A percentile compares a stretch with the other conserved stretches of the same genome.
These are phyloP conservation scores for Stegana nigrithorax DNA, from an alignment of 2,888 invertebrate genomes.

Conservation along the genomic window DNA sequence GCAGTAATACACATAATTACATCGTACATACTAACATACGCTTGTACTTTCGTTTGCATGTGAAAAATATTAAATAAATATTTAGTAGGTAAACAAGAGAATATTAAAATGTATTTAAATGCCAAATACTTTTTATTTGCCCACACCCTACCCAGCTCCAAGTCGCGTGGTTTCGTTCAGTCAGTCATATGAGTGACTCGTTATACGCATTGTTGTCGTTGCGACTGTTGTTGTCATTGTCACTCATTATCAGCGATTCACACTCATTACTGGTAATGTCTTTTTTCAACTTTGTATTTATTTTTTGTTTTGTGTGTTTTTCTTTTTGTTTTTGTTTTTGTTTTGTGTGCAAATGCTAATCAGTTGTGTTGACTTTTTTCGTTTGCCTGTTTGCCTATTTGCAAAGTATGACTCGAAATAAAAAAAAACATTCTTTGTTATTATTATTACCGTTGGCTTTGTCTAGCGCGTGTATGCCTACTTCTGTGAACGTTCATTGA, in stretches of 20 bases:
- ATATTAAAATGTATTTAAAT: slow-evolving; percentile 50
- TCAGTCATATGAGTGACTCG: slow-evolving; percentile 56
- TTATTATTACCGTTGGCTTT: no score
- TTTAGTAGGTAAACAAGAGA: no score
- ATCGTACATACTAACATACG: no score
- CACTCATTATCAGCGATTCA: slow-evolving; percentile 1
- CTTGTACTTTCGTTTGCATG: no score
- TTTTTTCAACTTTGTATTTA: background rate
- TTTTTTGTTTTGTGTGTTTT: background rate
- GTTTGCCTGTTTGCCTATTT: no score
- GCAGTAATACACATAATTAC: no score
- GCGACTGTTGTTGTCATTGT: slow-evolving; percentile 21
- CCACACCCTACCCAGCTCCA: slow-evolving; percentile 31
- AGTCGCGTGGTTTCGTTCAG: slow-evolving; percentile 53
- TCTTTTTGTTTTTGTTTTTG: slow-evolving; percentile 2
- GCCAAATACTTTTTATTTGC: slow-evolving; percentile 37
- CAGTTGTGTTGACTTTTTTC: slow-evolving; percentile 46
- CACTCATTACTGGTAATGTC: background rate
- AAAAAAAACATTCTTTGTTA: no score
- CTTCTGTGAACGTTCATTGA: no score
- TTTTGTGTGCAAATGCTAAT: slow-evolving; percentile 13
- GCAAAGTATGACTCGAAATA: no score
- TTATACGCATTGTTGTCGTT: slow-evolving; percentile 24
- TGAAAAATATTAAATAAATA: no score
- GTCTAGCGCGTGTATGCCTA: no score